phyloP scores from a whole-genome alignment of 2,113 vertebrate species.

The Anoplopoma fimbria region DNA sequence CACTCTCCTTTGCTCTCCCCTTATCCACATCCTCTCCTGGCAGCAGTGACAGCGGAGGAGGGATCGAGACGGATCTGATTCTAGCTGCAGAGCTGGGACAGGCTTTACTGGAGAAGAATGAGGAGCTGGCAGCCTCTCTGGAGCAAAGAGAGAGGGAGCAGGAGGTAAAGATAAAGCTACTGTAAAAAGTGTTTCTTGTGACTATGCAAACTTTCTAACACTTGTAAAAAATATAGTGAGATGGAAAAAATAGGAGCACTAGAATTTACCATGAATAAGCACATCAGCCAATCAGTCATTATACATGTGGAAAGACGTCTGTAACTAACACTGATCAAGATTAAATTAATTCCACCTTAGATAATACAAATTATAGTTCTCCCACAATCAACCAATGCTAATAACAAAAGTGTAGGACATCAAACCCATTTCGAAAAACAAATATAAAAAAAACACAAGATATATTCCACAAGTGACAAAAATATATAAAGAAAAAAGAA shows the following conservation, averaged over 20 bases:
- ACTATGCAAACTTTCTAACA: not conserved
- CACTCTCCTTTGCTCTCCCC: constrained; percentile 68
- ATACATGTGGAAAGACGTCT: not conserved
- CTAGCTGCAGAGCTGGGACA: constrained; percentile 86
- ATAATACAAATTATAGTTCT: not conserved
- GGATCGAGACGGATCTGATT: constrained; percentile 83
- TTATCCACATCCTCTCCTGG: constrained; percentile 49
- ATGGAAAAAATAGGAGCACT: not conserved
- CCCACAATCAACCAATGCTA: not conserved
- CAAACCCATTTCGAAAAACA: not conserved
- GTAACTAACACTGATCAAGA: not conserved
- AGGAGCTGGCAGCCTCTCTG: constrained; percentile 80
- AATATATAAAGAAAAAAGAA: not conserved
- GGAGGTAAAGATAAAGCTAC: constrained; percentile 73
- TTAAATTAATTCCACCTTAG: not conserved
- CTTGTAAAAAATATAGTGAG: not conserved
- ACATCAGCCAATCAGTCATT: not conserved
- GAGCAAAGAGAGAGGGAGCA: constrained; percentile 75
- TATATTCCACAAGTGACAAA: not conserved
- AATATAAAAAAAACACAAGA: not conserved
- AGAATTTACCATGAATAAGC: not conserved
- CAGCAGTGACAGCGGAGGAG: constrained; percentile 58
- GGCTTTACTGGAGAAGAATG: constrained; percentile 86
- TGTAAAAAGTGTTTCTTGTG: not conserved
- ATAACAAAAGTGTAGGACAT: not conserved